A percentile compares a stretch with the other conserved stretches of the same genome.
Conservation (phyloP, 2,113 vertebrate species). For the Lynx canadensis region DNA sequence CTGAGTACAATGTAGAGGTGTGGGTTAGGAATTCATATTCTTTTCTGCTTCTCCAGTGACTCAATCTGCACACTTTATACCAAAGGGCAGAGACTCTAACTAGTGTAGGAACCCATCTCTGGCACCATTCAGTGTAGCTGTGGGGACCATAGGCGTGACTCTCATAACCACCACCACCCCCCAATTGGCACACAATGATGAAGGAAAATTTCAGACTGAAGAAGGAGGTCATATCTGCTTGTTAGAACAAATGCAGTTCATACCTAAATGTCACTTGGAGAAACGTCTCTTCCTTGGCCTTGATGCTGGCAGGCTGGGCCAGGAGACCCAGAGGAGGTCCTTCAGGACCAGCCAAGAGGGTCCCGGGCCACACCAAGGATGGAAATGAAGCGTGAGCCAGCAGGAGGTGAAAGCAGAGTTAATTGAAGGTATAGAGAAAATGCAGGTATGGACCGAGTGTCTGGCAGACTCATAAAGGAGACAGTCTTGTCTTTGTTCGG, state of each 20-base stretch:
- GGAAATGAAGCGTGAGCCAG: neutral
- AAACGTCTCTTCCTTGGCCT: neutral
- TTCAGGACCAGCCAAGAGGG: neutral
- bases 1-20: neutral
- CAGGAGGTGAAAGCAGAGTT: neutral
- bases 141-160: accelerated
- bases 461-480: too few relatives aligned
- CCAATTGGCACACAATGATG: too few relatives aligned
- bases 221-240: neutral
- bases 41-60: neutral
- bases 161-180: neutral
- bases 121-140: neutral
- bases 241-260: neutral
- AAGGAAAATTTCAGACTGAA: neutral
- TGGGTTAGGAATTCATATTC: neutral
- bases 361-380: neutral
- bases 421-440: neutral
- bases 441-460: neutral
- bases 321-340: neutral
- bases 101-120: neutral
- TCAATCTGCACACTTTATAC: neutral
- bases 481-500: too few relatives aligned
- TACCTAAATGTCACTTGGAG: neutral
- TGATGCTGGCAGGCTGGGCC: neutral
- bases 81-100: neutral